A percentile compares a stretch with the other conserved stretches of the same genome.
phyloP scores from a whole-genome alignment of 2,797 vertebrate species.

The Anguilla marmorata region DNA sequence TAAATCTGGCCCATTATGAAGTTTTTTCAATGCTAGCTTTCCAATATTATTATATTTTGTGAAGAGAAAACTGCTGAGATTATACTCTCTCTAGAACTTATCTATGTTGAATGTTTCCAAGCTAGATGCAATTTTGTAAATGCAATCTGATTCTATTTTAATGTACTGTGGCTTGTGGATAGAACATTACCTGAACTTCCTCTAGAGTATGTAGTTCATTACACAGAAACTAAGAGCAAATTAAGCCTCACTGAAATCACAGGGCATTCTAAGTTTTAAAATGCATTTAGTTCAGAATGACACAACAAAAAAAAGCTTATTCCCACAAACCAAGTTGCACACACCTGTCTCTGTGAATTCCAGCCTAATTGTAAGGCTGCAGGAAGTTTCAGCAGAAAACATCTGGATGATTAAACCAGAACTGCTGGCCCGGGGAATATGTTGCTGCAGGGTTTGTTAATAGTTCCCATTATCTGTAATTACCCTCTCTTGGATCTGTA shows the following conservation, averaged over 20 bases:
- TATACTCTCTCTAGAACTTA: not conserved
- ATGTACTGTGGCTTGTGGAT: not conserved
- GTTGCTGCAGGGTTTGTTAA: slow-evolving; percentile 38
- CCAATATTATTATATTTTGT: not conserved
- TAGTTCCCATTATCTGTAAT: slow-evolving; percentile 43
- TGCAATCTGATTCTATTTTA: not conserved
- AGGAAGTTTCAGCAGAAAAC: slow-evolving; percentile 27
- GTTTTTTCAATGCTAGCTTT: not conserved
- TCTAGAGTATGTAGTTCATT: not conserved
- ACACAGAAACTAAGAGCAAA: not conserved
- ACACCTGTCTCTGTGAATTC: slow-evolving; percentile 24
- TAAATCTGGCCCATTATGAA: no score
- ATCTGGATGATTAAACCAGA: slow-evolving; percentile 41
- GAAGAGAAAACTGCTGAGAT: not conserved
- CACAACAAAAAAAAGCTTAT: slow-evolving; percentile 19
- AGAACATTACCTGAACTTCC: not conserved
- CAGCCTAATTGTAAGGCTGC: not conserved
- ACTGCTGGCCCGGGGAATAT: slow-evolving; percentile 35
- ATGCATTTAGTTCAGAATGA: not conserved
- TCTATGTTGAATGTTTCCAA: not conserved
- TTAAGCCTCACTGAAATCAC: not conserved
- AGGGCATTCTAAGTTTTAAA: not conserved
- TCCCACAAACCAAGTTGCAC: slow-evolving; percentile 3
- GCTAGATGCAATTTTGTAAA: not conserved
- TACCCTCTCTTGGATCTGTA: slow-evolving; percentile 36